Conservation (phyloP, 2,888 invertebrate species). For the Chrysina gloriosa region DNA sequence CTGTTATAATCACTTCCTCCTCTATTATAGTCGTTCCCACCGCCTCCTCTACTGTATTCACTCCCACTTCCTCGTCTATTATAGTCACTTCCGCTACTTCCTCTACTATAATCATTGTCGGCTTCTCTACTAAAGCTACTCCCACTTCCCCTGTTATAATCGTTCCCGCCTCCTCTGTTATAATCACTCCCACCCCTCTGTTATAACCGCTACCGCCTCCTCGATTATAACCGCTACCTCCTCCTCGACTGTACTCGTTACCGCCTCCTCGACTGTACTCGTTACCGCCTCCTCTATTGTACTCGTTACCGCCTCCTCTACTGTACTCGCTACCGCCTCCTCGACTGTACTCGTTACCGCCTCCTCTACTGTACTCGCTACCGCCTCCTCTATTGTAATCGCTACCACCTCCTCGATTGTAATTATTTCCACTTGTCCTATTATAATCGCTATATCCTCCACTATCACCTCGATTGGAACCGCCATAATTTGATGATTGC, state of each 20-base stretch:
- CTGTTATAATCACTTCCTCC: conserved; percentile 49
- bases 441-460: conserved; percentile 47
- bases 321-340: conserved; percentile 28
- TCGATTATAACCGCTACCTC: no score
- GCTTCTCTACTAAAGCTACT: no score
- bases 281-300: conserved; percentile 46
- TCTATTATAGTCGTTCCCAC: conserved; percentile 43
- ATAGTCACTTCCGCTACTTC: neutral
- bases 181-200: conserved; percentile 16
- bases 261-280: no score
- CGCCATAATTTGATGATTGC: conserved; percentile 31
- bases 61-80: conserved; percentile 29
- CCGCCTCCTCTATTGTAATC: conserved; percentile 33
- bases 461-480: conserved; percentile 52
- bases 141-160: conserved; percentile 20
- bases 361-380: conserved; percentile 32
- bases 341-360: conserved; percentile 19
- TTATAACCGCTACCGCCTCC: conserved; percentile 17
- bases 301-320: conserved; percentile 43
- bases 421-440: conserved; percentile 41
- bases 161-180: conserved; percentile 2
- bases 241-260: conserved; percentile 21
- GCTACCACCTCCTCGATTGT: conserved; percentile 46
- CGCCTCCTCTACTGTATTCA: conserved; percentile 42
- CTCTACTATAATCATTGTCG: conserved; percentile 2